Conservation (phyloP, 2,113 vertebrate species). For the Galbula dea region DNA sequence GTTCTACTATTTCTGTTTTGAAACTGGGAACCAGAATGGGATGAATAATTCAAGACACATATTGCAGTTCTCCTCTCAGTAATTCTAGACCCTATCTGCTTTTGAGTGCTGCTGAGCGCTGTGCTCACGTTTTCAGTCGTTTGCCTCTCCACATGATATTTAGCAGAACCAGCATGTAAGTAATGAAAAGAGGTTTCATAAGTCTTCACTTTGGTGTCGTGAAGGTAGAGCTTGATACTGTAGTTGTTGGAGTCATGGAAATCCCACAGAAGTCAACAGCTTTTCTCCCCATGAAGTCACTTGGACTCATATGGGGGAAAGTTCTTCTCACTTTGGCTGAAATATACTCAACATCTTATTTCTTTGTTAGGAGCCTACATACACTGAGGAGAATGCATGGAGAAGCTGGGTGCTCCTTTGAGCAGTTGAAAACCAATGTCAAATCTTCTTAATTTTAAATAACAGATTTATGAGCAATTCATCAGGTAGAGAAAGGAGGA, state of each 20-base stretch:
- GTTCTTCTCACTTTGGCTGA: not conserved
- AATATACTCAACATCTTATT: not conserved
- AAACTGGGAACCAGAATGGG: not conserved
- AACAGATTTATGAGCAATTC: not conserved
- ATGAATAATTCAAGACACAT: not conserved
- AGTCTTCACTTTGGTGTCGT: not conserved
- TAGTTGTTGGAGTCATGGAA: not conserved
- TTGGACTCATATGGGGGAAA: not conserved
- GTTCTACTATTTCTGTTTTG: constrained; percentile 14
- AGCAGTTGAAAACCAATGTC: not conserved
- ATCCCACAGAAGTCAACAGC: not conserved
- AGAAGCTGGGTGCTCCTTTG: not conserved
- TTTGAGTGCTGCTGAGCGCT: not conserved
- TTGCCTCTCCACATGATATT: not conserved
- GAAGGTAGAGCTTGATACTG: not conserved
- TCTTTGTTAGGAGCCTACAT: not conserved
- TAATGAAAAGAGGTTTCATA: not conserved
- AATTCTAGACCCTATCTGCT: not conserved
- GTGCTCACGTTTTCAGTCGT: not conserved
- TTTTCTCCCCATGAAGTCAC: not conserved
- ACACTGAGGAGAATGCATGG: not conserved
- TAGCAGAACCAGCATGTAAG: not conserved
- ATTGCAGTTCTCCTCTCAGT: not conserved
- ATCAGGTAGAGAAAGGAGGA: not conserved
- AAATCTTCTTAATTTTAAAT: not conserved